Conservation (phyloP, 1,140 invertebrate species). For the Druon quercuslanigerum region DNA sequence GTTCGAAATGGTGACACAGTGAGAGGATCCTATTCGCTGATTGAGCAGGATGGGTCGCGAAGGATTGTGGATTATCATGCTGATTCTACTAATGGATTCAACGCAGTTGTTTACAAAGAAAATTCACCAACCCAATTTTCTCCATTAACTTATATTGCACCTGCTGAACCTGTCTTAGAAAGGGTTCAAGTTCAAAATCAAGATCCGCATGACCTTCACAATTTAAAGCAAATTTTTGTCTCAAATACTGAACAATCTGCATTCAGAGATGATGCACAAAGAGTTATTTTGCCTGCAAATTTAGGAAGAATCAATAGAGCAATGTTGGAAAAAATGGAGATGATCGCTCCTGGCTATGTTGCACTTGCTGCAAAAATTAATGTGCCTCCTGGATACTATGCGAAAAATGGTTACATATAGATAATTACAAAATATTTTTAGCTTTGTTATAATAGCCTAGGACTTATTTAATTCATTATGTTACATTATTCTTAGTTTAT, state of each 20-base stretch:
- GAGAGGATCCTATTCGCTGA: conserved; percentile 52
- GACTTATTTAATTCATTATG: no score
- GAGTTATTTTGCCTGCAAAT: background rate
- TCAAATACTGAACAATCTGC: background rate
- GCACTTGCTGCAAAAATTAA: conserved; percentile 26
- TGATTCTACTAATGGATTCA: conserved; percentile 66
- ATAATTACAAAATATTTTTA: background rate
- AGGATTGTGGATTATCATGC: conserved; percentile 65
- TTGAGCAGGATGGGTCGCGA: conserved; percentile 58
- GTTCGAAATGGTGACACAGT: conserved; percentile 49
- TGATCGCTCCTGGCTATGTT: conserved; percentile 15
- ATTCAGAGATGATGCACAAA: background rate
- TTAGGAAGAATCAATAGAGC: background rate
- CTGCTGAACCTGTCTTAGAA: no score
- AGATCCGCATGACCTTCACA: no score
- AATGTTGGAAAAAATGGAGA: background rate
- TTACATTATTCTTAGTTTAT: no score
- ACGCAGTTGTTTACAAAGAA: conserved; percentile 56
- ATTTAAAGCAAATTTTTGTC: background rate
- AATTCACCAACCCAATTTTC: no score
- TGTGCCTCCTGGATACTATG: conserved; percentile 39
- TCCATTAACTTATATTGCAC: no score
- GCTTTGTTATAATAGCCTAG: no score
- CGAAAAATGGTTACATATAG: conserved; percentile 36
- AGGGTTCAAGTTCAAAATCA: no score